Conservation (phyloP, 2,113 vertebrate genomes). For the Eulacestoma nigropectus region DNA sequence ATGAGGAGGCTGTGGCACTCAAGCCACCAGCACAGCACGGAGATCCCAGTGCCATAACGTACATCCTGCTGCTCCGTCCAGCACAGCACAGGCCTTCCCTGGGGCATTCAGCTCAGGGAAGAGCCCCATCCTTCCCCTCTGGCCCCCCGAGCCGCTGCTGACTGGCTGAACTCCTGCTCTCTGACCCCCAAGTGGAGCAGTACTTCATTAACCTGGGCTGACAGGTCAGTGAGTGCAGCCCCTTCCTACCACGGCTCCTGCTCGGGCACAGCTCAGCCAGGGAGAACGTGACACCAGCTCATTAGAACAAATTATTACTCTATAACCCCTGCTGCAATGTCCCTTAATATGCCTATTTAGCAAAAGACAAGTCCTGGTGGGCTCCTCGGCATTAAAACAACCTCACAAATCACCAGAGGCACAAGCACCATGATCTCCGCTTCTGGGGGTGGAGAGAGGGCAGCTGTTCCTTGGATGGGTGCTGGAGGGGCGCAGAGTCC, state of each 20-base stretch:
- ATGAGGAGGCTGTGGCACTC: background rate
- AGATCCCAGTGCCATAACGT: background rate
- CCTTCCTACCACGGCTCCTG: background rate
- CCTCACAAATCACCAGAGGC: constrained; percentile 59
- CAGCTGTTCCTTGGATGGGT: background rate
- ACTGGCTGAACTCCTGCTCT: background rate
- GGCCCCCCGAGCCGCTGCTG: fast-evolving
- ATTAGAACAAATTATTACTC: constrained; percentile 58
- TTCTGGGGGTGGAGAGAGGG: background rate
- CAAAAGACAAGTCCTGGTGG: constrained; percentile 62
- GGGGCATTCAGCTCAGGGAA: background rate
- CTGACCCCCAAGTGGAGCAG: background rate
- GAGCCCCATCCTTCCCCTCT: background rate
- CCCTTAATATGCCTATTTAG: constrained; percentile 67
- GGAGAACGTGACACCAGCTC: constrained; percentile 52
- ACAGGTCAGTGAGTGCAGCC: constrained; percentile 15
- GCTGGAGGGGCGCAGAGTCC: background rate
- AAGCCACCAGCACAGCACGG: background rate
- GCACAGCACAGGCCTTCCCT: constrained; percentile 33
- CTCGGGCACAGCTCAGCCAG: background rate
- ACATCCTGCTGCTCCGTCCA: constrained; percentile 28
- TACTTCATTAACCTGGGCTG: constrained; percentile 54
- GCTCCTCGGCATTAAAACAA: constrained; percentile 54
- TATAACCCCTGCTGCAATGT: constrained; percentile 57
- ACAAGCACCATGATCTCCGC: background rate